Evolutionary conservation across 2,888 invertebrate genomes (phyloP), one percentile per base, ranked within the genome.

Genomic region (Zelleria hepariella): DNA sequence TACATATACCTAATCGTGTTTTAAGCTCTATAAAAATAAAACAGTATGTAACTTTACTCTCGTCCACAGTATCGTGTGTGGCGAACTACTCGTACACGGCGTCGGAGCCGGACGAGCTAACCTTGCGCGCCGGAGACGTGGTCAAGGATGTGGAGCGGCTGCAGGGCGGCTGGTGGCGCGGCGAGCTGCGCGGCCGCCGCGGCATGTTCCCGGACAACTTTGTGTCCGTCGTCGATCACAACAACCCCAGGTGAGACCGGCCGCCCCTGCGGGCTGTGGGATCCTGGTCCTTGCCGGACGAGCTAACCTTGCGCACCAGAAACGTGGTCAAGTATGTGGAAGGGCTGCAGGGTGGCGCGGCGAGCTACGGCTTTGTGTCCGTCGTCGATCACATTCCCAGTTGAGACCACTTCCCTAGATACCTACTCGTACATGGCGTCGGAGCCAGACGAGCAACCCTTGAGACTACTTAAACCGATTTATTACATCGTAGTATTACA

Each of bases 201-300:
- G 97, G 97, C 70, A 93, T 97, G 92, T 98, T 98, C 85, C 97
- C 97, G 2, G 97, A 97, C 78, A 97, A 96, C 83, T 97, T 96
- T 89, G 97, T 97, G 21, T 92, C 93, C 67, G 84, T 94, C 65
- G 74, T 92, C 59, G 86, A 86, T 61, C 77, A 79, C 53, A 70
- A 70, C 65, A 73, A 75, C 76, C 63, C 79, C 62, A 90, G 90
- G 91, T 91, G 60, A 72, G 66, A n/a, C n/a, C n/a, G n/a, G 42
- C n/a, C n/a, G 42, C 5, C 5, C 10, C 42, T 42, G 42, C 5
- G 42, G n/a, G 42, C 42, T n/a, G n/a, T n/a, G 42, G 42, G 4
- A 32, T 7, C 32, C 6, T 32, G 32, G 32, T 32, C 10, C 32
- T 5, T 32, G 42, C 8, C 42, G 2, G 96, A 96, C 77, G 97